These are phyloP conservation scores for Erannis defoliaria DNA, from an alignment of 2,888 invertebrate species.

Conservation along the genomic window DNA sequence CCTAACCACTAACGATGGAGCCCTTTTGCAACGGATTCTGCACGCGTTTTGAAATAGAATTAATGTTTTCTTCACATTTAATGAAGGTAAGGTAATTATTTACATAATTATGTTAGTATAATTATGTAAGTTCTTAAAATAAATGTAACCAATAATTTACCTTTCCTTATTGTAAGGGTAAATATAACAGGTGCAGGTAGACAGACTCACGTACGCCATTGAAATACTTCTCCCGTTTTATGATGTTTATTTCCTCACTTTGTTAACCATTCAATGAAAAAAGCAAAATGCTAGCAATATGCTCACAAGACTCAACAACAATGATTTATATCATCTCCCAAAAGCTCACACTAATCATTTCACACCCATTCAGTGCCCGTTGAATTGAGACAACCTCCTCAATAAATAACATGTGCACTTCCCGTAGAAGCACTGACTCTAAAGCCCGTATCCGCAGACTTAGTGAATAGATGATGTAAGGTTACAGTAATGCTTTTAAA, in stretches of 20 bases:
- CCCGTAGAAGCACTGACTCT: constrained; percentile 10
- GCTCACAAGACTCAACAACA: neutral
- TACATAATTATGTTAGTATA: constrained; percentile 6
- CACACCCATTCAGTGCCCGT: constrained; percentile 30
- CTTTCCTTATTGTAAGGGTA: too few species aligned
- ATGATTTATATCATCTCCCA: neutral
- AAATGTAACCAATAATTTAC: neutral
- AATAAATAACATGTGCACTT: constrained; percentile 25
- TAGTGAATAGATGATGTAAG: neutral
- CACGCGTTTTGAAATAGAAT: constrained; percentile 11
- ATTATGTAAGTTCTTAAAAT: neutral
- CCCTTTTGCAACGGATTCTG: constrained; percentile 31
- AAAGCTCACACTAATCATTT: constrained; percentile 10
- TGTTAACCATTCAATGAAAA: too few species aligned
- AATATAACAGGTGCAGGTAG: too few species aligned
- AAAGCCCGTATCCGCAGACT: constrained; percentile 4
- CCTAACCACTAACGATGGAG: constrained; percentile 18
- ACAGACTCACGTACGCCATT: too few species aligned
- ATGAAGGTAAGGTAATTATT: too few species aligned
- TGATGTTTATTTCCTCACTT: too few species aligned
- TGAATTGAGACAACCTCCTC: constrained; percentile 33
- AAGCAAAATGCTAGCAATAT: neutral
- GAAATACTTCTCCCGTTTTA: too few species aligned
- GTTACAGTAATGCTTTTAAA: neutral
- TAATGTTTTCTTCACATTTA: too few species aligned